A percentile compares a stretch with the other conserved stretches of the same genome.
Conservation (phyloP, 2,888 invertebrate species). For the Gisinianus flammeolus region DNA sequence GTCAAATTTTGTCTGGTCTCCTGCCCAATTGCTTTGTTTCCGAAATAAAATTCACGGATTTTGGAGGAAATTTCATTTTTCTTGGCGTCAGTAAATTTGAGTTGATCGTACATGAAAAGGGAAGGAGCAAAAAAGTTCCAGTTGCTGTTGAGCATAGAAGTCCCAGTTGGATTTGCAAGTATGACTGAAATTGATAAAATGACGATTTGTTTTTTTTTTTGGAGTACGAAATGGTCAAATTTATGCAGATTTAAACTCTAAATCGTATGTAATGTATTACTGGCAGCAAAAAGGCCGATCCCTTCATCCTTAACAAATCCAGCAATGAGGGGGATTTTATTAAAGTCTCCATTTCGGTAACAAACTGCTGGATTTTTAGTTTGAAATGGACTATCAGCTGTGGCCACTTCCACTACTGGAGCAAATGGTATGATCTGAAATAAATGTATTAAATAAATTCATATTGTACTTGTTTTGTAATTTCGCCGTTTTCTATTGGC, state of each 20-base stretch:
- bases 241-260: background rate
- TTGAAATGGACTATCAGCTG: background rate
- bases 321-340: background rate
- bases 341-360: background rate
- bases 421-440: background rate
- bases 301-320: constrained; percentile 7
- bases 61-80: background rate
- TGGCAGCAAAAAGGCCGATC: background rate
- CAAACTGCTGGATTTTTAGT: background rate
- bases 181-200: background rate
- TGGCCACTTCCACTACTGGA: background rate
- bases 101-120: background rate
- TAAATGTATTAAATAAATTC: too few relatives aligned
- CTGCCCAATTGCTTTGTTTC: background rate
- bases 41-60: background rate
- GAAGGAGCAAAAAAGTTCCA: background rate
- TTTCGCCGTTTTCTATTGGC: background rate
- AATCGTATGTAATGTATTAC: background rate
- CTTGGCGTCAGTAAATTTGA: background rate
- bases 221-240: too few relatives aligned
- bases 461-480: too few relatives aligned
- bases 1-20: background rate
- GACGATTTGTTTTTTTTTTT: too few relatives aligned
- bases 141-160: background rate
- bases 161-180: background rate